Conservation (phyloP, 2,797 vertebrate genomes). For the Pseudomugil gertrudae region DNA sequence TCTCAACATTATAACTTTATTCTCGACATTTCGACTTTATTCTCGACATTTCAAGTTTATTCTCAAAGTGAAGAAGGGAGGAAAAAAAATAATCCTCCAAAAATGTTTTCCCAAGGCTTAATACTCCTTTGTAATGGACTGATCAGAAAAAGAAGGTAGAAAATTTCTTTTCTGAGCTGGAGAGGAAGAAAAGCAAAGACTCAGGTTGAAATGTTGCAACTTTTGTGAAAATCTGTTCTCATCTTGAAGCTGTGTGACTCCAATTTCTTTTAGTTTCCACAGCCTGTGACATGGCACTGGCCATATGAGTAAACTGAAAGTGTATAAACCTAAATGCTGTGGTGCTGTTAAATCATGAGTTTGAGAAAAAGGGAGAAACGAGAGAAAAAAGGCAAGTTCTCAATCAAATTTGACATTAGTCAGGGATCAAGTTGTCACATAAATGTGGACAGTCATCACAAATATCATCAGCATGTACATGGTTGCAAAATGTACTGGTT, state of each 20-base stretch:
- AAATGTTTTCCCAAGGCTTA: too few species aligned
- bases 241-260: slow-evolving; percentile 10
- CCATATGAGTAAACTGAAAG: background rate
- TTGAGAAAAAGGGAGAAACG: too few species aligned
- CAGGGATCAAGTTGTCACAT: background rate
- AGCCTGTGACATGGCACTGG: background rate
- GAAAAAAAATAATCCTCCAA: too few species aligned
- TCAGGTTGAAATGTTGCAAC: background rate
- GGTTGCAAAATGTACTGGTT: background rate
- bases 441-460: slow-evolving; percentile 5
- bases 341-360: too few species aligned
- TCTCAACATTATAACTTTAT: too few species aligned
- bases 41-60: too few species aligned
- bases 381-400: too few species aligned
- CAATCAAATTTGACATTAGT: too few species aligned
- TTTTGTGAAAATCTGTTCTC: background rate
- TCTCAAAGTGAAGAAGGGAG: too few species aligned
- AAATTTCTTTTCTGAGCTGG: background rate
- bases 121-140: too few species aligned
- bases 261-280: slow-evolving; percentile 6
- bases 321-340: too few species aligned
- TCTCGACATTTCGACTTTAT: too few species aligned
- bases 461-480: background rate
- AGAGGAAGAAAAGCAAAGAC: slow-evolving; percentile 11
- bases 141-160: slow-evolving; percentile 1